Evolutionary conservation across 2,888 invertebrate genomes (phyloP), one percentile per base, ranked within the genome.

Genomic region (Lysandra bellargus): DNA sequence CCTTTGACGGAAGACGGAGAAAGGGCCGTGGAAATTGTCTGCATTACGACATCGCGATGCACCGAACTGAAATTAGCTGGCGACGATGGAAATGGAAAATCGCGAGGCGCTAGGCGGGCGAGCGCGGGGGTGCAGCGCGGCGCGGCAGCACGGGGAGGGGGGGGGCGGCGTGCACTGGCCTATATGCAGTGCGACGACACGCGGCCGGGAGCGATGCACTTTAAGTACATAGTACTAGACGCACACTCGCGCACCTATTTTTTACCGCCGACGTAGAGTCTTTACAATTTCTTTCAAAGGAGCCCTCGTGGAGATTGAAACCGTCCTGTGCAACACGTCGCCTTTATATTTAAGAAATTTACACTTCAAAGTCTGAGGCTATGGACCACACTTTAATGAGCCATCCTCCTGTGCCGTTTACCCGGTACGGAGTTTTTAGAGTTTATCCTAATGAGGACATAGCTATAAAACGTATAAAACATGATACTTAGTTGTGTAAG

Each of bases 111-210:
- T 90, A 85, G 87, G 85, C 85, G 84, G 87, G 83, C 82, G 80
- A 82, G 83, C 81, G 81, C 82, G 82, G 81, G 82, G 80, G 80
- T 79, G 79, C 72, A 74, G 75, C 78, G 79, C 72, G 74, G 75
- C 77, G 79, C 64, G 80, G 80, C 79, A 80, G 80, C 80, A 84
- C 82, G 81, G 78, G 83, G 81, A 82, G 82, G 81, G 84, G 84
- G 84, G 85, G 87, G 87, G 86, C 93, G 91, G 92, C 94, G 94
- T 94, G 94, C 94, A 94, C 90, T 94, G 94, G 92, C 94, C 94
- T 94, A 94, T 94, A 94, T 94, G 94, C 94, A 93, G 94, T 94
- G 89, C 94, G 94, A 93, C 94, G 94, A 94, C 94, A 89, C 93
- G 91, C 88, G 91, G 92, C 90, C 92, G 94, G 94, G 94, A 94